Percentiles rank a stretch among this genome's conserved stretches.
phyloP scores from a whole-genome alignment of 1,140 invertebrate species.

The Cydia amplana region DNA sequence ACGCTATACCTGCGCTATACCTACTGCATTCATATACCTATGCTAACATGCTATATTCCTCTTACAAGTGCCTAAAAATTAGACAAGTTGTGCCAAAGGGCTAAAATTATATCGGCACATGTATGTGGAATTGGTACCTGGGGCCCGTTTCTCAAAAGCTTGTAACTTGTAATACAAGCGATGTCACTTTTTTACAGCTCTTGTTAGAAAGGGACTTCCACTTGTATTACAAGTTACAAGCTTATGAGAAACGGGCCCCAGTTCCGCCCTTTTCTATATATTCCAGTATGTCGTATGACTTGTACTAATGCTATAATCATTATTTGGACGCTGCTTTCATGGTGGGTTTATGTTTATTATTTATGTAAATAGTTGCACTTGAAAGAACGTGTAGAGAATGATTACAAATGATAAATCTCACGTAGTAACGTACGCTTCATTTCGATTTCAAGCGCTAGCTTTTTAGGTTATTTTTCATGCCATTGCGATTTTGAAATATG shows the following conservation, averaged over 20 bases:
- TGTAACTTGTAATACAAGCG: no score
- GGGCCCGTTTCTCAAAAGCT: no score
- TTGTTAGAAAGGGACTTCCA: no score
- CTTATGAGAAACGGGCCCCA: no score
- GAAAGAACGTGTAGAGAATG: conserved; percentile 69
- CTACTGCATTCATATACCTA: background rate
- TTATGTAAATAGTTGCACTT: conserved; percentile 64
- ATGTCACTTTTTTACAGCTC: no score
- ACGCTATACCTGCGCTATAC: background rate
- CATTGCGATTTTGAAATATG: conserved; percentile 35
- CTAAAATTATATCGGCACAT: no score
- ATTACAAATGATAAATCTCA: conserved; percentile 67
- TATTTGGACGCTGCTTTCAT: conserved; percentile 73
- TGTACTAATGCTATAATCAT: conserved; percentile 58
- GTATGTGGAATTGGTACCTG: conserved; percentile 12
- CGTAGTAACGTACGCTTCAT: conserved; percentile 42
- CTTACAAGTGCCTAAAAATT: background rate
- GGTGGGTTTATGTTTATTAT: conserved; percentile 51
- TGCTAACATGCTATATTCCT: conserved; percentile 12
- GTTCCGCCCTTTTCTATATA: conserved; percentile 32
- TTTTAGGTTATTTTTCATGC: conserved; percentile 46
- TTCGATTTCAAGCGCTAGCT: conserved; percentile 54
- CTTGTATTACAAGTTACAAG: no score
- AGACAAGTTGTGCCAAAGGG: background rate
- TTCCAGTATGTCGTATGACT: conserved; percentile 31